phyloP scores from a whole-genome alignment of 1,140 invertebrate species.

The Drosophila auraria region DNA sequence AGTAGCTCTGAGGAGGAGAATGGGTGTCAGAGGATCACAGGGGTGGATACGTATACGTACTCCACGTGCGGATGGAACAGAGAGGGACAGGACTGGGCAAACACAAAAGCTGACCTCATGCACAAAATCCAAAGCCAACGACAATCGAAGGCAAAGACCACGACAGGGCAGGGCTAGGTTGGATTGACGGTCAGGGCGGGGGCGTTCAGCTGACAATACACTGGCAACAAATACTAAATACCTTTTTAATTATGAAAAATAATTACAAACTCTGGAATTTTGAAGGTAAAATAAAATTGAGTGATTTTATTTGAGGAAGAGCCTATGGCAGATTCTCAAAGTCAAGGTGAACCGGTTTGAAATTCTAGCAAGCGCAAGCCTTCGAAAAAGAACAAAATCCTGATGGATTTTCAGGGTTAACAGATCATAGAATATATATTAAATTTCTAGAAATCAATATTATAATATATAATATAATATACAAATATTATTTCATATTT shows the following conservation, averaged over 20 bases:
- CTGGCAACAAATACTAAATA: background rate
- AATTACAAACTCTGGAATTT: background rate
- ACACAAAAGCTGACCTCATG: slow-evolving; percentile 78
- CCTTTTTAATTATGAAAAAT: background rate
- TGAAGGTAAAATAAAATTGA: background rate
- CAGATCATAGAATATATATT: background rate
- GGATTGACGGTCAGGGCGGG: slow-evolving; percentile 6
- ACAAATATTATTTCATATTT: too few species aligned
- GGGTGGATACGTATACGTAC: slow-evolving; percentile 5
- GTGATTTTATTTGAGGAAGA: background rate
- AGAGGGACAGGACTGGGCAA: slow-evolving; percentile 20
- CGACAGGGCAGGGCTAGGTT: slow-evolving; percentile 25
- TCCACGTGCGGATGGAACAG: background rate
- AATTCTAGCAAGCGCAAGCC: background rate
- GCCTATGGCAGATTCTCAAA: too few species aligned
- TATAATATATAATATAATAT: background rate
- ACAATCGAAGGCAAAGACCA: slow-evolving; percentile 57
- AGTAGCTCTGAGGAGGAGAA: background rate
- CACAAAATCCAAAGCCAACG: slow-evolving; percentile 67
- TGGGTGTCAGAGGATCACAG: background rate
- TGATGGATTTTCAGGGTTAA: background rate
- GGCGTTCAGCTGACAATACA: slow-evolving; percentile 8
- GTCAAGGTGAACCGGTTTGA: background rate
- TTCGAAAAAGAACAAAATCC: background rate
- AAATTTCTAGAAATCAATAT: background rate